These are phyloP conservation scores for Callionymus lyra DNA, from an alignment of 2,113 vertebrate genomes.

Conservation along the genomic window DNA sequence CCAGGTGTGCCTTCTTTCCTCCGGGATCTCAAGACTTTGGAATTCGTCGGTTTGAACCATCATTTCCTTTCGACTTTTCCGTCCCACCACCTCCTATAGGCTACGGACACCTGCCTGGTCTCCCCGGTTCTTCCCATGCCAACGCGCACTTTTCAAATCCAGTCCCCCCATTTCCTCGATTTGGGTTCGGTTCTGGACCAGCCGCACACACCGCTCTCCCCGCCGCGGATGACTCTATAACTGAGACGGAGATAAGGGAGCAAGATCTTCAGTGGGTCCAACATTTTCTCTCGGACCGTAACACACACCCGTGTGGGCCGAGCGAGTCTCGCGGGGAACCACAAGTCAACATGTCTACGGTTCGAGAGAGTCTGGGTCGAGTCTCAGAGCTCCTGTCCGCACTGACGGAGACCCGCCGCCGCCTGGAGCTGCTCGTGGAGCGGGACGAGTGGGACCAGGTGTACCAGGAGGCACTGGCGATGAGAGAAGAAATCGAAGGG, in stretches of 20 bases:
- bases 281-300: neutral
- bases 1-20: too few relatives aligned
- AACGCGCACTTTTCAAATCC: too few relatives aligned
- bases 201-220: too few relatives aligned
- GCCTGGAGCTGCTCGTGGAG: neutral
- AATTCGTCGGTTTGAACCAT: too few relatives aligned
- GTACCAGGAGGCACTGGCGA: neutral
- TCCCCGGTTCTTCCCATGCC: too few relatives aligned
- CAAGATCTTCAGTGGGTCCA: constrained; percentile 1
- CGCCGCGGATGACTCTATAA: too few relatives aligned
- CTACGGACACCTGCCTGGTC: too few relatives aligned
- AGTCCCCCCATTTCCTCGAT: too few relatives aligned
- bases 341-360: neutral
- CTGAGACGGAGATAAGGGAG: constrained; percentile 1
- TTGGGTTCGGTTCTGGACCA: too few relatives aligned
- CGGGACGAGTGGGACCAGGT: neutral
- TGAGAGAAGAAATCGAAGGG: neutral
- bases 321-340: neutral
- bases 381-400: neutral
- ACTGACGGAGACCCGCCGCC: neutral
- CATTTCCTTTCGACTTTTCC: too few relatives aligned
- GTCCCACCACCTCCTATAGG: too few relatives aligned
- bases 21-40: too few relatives aligned
- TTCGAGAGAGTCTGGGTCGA: neutral
- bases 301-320: neutral